A percentile compares a stretch with the other conserved stretches of the same genome.
Evolutionary conservation across 2,113 vertebrate species (phyloP).

Genomic region (Dipodomys ordii): DNA sequence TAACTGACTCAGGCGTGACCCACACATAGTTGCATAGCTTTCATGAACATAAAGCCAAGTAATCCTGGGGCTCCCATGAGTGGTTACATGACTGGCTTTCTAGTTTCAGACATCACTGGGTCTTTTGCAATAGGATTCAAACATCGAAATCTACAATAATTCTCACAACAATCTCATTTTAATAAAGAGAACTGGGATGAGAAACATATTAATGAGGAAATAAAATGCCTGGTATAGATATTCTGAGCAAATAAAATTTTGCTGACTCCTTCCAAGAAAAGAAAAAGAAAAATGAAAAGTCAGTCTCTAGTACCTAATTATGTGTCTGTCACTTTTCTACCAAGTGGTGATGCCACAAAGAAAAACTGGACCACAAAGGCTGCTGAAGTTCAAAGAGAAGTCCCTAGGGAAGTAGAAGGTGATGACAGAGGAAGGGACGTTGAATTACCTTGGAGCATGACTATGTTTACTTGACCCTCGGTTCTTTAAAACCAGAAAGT

Average conservation of each 20-base stretch:
- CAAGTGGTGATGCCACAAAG: neutral
- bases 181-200: conserved; percentile 29
- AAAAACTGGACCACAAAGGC: neutral
- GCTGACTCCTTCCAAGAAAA: conserved; percentile 52
- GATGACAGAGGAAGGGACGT: neutral
- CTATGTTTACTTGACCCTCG: neutral
- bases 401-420: neutral
- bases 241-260: conserved; percentile 67
- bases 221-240: conserved; percentile 52
- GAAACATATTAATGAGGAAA: conserved; percentile 62
- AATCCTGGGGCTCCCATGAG: neutral
- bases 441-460: neutral
- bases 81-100: neutral
- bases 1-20: neutral
- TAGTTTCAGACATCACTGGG: fast-evolving
- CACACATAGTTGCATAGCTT: neutral
- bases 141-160: neutral
- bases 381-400: neutral
- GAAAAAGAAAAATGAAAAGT: neutral
- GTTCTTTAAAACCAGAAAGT: neutral
- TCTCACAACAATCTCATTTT: neutral
- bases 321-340: neutral
- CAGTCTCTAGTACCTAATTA: neutral
- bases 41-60: neutral
- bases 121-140: neutral